Evolutionary conservation across 2,888 invertebrate genomes (phyloP), one percentile per base, ranked within the genome.

Genomic region (Plagodis pulveraria): DNA sequence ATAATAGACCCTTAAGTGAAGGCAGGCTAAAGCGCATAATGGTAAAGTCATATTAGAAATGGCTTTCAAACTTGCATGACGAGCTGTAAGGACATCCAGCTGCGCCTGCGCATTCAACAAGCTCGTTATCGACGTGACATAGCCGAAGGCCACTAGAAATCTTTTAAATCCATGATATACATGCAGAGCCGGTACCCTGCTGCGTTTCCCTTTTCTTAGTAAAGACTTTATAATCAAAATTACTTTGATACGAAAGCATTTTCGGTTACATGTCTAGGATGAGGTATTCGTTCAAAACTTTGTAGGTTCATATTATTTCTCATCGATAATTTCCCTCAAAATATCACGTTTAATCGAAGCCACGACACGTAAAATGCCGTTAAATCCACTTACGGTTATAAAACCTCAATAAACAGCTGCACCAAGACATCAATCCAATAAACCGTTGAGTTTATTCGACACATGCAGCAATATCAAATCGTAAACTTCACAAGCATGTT

Each of bases 401-500:
- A 52, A 55, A 12, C 49, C 40, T 32, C 50, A 49, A 58, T 60
- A 60, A 58, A 50, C 47, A 51, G 41, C 43, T 49, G 12, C 12
- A 57, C 56, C 10, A 54, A 55, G 49, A 53, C 57, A 50, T 53
- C 51, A 57, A 46, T 33, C 11, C 12, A 44, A 59, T 62, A 62
- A 65, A 63, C 49, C 54, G 46, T 38, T 43, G 46, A 59, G 58
- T 65, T 59, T 62, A 63, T 65, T 56, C 59, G 50, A 62, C 50
- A 52, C 49, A 45, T 41, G 50, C 52, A 49, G 52, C 55, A 56
- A 56, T 59, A 60, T 63, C 59, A 57, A 63, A 49, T 55, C 60
- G 56, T 68, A 59, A 68, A 66, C 62, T 60, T 67, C 62, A 62
- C 65, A 67, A 51, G 45, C 32, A n/a, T 4, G 50, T 36, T 44